phyloP scores from a whole-genome alignment of 2,888 invertebrate species.

The Xanthorhoe designata region DNA sequence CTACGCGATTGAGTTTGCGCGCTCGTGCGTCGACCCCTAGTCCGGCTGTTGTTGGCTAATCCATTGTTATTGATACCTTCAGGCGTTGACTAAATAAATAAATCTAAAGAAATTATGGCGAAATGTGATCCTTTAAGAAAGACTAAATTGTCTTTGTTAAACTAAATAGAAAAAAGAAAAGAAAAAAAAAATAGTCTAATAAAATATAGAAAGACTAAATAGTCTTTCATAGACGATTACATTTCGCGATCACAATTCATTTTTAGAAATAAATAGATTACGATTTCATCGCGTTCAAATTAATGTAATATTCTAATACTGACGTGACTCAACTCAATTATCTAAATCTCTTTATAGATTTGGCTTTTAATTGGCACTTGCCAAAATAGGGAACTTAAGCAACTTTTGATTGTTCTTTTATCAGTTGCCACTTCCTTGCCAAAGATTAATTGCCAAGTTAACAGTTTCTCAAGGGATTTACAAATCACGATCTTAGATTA shows the following conservation, averaged over 20 bases:
- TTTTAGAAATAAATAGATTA: no score
- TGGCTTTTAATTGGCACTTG: constrained; percentile 16
- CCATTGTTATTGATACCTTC: constrained; percentile 43
- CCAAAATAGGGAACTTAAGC: constrained; percentile 7
- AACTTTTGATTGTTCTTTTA: constrained; percentile 48
- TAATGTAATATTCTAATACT: background rate
- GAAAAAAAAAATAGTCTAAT: no score
- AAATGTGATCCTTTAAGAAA: no score
- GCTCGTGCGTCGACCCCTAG: constrained; percentile 65
- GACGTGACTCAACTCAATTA: background rate
- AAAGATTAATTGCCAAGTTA: constrained; percentile 57
- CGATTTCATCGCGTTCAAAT: no score
- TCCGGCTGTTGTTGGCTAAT: constrained; percentile 47
- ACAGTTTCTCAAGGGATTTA: constrained; percentile 48
- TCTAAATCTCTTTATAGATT: background rate
- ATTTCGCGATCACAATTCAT: no score
- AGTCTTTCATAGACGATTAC: no score
- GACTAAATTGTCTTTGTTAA: no score
- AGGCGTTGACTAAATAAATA: background rate
- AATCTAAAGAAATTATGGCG: no score
- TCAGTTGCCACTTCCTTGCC: constrained; percentile 42
- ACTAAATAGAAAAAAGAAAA: no score
- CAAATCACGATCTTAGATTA: constrained; percentile 41
- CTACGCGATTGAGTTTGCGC: constrained; percentile 75
- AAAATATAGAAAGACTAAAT: no score